A percentile compares a stretch with the other conserved stretches of the same genome.
Conservation (phyloP, 2,113 vertebrate species). For the Donacobius atricapilla region DNA sequence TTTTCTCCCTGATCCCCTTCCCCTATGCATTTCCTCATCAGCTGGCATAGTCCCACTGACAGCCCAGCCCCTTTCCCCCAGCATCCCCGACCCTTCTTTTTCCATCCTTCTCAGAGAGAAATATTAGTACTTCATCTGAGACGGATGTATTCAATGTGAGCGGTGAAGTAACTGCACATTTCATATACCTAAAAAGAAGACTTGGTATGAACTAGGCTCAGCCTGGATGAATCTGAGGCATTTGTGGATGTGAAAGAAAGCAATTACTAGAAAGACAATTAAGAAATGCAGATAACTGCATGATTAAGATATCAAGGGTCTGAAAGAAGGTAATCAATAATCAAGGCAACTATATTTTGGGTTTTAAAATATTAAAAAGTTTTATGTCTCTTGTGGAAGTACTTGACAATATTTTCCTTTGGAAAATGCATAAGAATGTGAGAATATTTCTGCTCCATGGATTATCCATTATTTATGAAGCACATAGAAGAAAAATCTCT, state of each 20-base stretch:
- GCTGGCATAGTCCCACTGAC: not conserved
- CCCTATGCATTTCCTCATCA: not conserved
- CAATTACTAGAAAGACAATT: not conserved
- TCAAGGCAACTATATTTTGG: not conserved
- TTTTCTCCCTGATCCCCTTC: not conserved
- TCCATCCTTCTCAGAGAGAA: not conserved
- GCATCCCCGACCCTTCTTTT: not conserved
- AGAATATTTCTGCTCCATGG: not conserved
- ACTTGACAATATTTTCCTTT: not conserved
- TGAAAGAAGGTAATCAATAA: not conserved
- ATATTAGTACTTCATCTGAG: not conserved
- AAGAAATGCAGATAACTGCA: not conserved
- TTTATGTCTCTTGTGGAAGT: not conserved
- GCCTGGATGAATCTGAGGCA: not conserved
- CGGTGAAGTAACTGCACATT: not conserved
- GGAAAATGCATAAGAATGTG: not conserved
- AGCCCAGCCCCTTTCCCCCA: accelerated
- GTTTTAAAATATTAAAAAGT: not conserved
- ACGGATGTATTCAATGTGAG: not conserved
- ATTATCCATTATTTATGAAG: not conserved
- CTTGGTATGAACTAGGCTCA: not conserved
- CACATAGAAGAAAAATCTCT: not conserved
- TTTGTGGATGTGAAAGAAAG: not conserved
- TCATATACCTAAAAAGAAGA: not conserved
- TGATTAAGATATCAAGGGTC: not conserved